These are phyloP conservation scores for Meloidogyne exigua DNA, from an alignment of 1,140 invertebrate genomes.

Conservation along the genomic window DNA sequence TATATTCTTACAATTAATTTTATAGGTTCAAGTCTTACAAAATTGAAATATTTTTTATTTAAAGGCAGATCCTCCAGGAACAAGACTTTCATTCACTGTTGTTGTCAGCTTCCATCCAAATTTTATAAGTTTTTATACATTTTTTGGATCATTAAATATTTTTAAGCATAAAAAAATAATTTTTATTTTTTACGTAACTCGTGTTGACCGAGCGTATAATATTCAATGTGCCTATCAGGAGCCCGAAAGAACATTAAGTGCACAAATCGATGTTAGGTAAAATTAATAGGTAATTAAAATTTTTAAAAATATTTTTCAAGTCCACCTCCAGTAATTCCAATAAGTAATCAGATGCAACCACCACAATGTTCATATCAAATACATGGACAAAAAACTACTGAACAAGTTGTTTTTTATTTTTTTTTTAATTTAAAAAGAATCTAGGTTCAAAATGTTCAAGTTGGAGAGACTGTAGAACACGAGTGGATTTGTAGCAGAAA, in stretches of 20 bases:
- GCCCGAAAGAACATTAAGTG: slow-evolving; percentile 25
- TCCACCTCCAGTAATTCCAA: slow-evolving; percentile 28
- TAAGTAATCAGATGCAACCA: slow-evolving; percentile 31
- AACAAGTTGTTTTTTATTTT: background rate
- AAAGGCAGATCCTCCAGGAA: slow-evolving; percentile 43
- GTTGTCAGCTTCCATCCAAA: slow-evolving; percentile 49
- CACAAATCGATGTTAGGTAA: slow-evolving; percentile 47
- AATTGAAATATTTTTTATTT: slow-evolving; percentile 1
- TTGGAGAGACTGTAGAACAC: slow-evolving; percentile 38
- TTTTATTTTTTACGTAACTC: slow-evolving; percentile 7
- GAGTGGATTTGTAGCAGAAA: slow-evolving; percentile 35
- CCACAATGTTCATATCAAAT: slow-evolving; percentile 40
- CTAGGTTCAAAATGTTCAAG: slow-evolving; percentile 33
- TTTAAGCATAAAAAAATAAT: too few species aligned
- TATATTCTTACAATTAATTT: background rate
- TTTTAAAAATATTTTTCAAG: background rate
- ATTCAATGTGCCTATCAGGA: slow-evolving; percentile 48
- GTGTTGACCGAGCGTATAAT: slow-evolving; percentile 49
- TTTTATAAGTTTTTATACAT: slow-evolving; percentile 40
- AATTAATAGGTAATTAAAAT: background rate
- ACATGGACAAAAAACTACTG: slow-evolving; percentile 14
- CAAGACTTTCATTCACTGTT: slow-evolving; percentile 41
- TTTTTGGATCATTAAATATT: too few species aligned
- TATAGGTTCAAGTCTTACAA: background rate
- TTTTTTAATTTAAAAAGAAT: background rate